phyloP scores from a whole-genome alignment of 1,140 invertebrate species.

The Phortica variegata region DNA sequence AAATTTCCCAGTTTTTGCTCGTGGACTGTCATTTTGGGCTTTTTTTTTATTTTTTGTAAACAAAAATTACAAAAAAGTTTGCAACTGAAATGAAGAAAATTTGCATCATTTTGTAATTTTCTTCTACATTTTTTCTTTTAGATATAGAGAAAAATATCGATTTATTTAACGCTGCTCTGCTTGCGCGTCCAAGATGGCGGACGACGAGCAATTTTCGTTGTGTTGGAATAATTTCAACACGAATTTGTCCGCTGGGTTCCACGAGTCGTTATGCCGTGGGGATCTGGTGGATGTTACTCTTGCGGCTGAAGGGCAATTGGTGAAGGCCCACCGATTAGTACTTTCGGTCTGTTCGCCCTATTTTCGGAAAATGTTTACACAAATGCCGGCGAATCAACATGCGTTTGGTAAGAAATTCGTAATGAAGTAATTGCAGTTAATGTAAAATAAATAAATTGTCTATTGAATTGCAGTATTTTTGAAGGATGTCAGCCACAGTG shows the following conservation, averaged over 20 bases:
- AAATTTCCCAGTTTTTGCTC: constrained; percentile 45
- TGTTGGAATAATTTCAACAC: constrained; percentile 78
- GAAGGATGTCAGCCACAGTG: constrained; percentile 76
- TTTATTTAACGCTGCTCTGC: constrained; percentile 22
- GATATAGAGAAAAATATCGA: constrained; percentile 50
- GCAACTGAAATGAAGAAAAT: constrained; percentile 1
- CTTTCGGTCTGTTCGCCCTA: constrained; percentile 83
- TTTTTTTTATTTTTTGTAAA: constrained; percentile 31
- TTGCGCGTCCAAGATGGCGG: constrained; percentile 63
- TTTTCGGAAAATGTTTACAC: constrained; percentile 77
- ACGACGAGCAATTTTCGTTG: constrained; percentile 74
- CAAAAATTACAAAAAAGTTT: constrained; percentile 17
- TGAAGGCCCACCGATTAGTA: constrained; percentile 80
- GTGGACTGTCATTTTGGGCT: constrained; percentile 22
- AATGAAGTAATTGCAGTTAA: not conserved
- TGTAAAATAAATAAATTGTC: not conserved
- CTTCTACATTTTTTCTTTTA: constrained; percentile 13
- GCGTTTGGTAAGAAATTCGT: constrained; percentile 60
- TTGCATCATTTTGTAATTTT: constrained; percentile 6
- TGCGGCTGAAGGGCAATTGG: constrained; percentile 75
- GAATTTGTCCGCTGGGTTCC: constrained; percentile 72
- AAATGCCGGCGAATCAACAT: constrained; percentile 65
- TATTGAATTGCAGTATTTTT: constrained; percentile 69
- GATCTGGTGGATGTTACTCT: constrained; percentile 80
- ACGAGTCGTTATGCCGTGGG: constrained; percentile 71